A percentile compares a stretch with the other conserved stretches of the same genome.
These are phyloP conservation scores for Panurus biarmicus DNA, from an alignment of 2,113 vertebrate species.

Conservation along the genomic window DNA sequence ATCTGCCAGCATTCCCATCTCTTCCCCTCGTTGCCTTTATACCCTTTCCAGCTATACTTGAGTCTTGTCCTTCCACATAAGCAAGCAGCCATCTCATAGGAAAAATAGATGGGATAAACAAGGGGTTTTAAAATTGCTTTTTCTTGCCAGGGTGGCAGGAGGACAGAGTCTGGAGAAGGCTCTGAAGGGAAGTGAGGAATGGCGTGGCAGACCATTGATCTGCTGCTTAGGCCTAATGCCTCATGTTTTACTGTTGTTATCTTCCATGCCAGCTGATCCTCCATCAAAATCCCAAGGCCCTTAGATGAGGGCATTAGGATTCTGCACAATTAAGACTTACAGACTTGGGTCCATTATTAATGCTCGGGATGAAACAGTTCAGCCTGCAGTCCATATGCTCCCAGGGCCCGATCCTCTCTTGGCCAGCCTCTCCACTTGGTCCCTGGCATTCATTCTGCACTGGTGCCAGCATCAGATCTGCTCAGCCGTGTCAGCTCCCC, in stretches of 20 bases:
- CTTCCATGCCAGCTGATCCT: conserved; percentile 34
- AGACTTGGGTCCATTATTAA: conserved; percentile 38
- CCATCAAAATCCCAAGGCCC: neutral
- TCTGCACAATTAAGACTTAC: conserved; percentile 45
- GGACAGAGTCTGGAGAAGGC: neutral
- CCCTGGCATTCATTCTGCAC: conserved; percentile 13
- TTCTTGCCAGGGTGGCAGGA: neutral
- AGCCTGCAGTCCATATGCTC: conserved; percentile 46
- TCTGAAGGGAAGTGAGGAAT: neutral
- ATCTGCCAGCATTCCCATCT: neutral
- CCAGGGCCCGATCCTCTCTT: conserved; percentile 19
- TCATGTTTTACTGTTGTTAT: neutral
- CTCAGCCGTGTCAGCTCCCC: neutral
- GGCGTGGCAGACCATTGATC: neutral
- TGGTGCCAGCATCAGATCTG: conserved; percentile 45
- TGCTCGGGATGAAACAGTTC: conserved; percentile 13
- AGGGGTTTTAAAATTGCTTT: neutral
- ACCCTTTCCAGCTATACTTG: neutral
- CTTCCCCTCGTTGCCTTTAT: neutral
- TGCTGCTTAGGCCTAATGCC: neutral
- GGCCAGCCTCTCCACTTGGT: neutral
- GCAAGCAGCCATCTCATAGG: neutral
- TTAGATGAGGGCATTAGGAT: conserved; percentile 26
- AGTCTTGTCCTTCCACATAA: neutral
- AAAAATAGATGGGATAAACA: neutral